Evolutionary conservation across 2,797 vertebrate genomes (phyloP), one percentile per base, ranked within the genome.

Genomic region (Macrochelys suwanniensis): DNA sequence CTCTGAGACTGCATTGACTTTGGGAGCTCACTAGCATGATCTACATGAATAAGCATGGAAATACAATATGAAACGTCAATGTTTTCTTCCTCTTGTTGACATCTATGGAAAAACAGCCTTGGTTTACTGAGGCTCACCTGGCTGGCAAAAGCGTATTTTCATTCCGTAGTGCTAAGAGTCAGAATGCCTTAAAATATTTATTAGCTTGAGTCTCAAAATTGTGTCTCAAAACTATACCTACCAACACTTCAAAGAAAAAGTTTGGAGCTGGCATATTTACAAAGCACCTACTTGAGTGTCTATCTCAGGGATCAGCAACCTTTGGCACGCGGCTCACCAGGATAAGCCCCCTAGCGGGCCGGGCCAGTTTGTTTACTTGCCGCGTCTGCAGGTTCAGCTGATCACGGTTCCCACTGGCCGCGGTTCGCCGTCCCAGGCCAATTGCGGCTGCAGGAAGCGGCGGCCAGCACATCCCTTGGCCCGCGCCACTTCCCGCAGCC

Each of bases 41-140:
- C 82, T 16, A 79, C 56, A 86, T 90, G 56, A 92, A 90, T 83
- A 95, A 95, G 91, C 37, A 96, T 77, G 93, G 81, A 92, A 95
- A 93, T 51, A 65, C 59, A 93, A 19, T 86, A 94, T 90, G 88
- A 88, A 95, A 95, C 78, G 93, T 80, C 68, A 91, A 94, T 57
- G 78, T 81, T 80, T 87, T 95, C 84, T 85, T 84, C 65, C 37
- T 53, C 74, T 91, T 83, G 79, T 45, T 77, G 82, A 77, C 81
- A 92, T 94, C 76, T 45, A 51, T 61, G 71, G 76, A 96, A 95
- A 90, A 88, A 17, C 81, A 89, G 59, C 56, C 79, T 81, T 0
- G 0, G 90, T 74, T 53, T 85, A 17, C 56, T 84, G 68, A 80
- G 96, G 95, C 88, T 92, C 91, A 94, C 61, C 1, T 3, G 1